Percentiles rank a stretch among this genome's conserved stretches.
These are phyloP conservation scores for Ceyx erithaca DNA, from an alignment of 2,797 vertebrate species.

Conservation along the genomic window DNA sequence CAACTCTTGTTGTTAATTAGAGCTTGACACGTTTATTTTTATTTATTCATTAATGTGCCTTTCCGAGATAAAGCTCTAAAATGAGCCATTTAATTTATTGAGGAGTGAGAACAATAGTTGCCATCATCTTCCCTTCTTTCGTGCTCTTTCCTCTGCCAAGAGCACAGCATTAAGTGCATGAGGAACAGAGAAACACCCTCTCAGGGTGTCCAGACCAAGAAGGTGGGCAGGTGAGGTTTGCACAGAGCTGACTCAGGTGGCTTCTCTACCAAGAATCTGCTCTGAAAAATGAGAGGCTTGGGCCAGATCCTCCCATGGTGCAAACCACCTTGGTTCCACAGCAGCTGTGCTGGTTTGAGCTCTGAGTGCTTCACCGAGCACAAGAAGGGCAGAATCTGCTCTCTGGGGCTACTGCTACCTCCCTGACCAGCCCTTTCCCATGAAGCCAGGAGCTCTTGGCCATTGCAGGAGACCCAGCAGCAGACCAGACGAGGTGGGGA, in stretches of 20 bases:
- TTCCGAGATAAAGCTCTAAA: slow-evolving; percentile 66
- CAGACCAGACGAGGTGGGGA: neutral
- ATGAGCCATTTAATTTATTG: slow-evolving; percentile 67
- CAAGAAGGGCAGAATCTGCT: neutral
- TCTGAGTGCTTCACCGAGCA: neutral
- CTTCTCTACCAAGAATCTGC: neutral
- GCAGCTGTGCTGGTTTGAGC: neutral
- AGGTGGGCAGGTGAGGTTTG: neutral
- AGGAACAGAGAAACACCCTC: neutral
- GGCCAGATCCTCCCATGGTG: neutral
- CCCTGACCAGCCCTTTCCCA: neutral
- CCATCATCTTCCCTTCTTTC: slow-evolving; percentile 54
- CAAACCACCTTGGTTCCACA: slow-evolving; percentile 12
- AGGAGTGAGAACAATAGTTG: slow-evolving; percentile 54
- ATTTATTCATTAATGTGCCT: slow-evolving; percentile 74
- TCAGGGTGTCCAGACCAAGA: neutral
- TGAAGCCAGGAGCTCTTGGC: neutral
- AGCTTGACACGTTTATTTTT: slow-evolving; percentile 73
- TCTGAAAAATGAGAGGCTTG: neutral
- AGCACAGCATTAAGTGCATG: neutral
- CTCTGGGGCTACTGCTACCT: neutral
- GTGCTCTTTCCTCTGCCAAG: slow-evolving; percentile 31
- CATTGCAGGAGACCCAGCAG: neutral
- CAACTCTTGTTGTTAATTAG: slow-evolving; percentile 70
- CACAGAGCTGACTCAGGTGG: neutral